These are phyloP conservation scores for Mellivora capensis DNA, from an alignment of 2,113 vertebrate genomes.

Conservation along the genomic window DNA sequence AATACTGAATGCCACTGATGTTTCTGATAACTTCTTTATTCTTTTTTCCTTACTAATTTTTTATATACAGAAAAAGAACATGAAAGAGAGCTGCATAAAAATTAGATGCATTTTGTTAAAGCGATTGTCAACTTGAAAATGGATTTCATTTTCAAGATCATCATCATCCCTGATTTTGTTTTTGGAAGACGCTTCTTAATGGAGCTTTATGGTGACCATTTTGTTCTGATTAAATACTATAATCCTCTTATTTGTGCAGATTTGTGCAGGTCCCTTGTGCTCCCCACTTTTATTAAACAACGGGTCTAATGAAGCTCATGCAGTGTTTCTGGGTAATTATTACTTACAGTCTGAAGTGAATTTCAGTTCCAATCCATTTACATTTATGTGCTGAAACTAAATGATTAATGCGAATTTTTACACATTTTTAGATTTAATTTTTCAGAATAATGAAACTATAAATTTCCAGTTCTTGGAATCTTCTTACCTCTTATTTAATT, in stretches of 20 bases:
- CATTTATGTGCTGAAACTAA: constrained; percentile 80
- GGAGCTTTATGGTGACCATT: constrained; percentile 68
- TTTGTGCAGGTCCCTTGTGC: constrained; percentile 62
- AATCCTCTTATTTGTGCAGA: constrained; percentile 75
- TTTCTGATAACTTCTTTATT: background rate
- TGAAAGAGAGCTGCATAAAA: background rate
- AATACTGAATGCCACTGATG: background rate
- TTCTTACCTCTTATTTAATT: constrained; percentile 78
- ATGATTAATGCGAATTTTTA: constrained; percentile 83
- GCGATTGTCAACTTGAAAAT: background rate
- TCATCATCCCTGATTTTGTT: constrained; percentile 53
- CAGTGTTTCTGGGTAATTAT: constrained; percentile 75
- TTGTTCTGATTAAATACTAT: constrained; percentile 73
- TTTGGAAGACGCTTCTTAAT: constrained; percentile 69
- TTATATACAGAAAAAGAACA: background rate
- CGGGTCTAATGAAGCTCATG: constrained; percentile 71
- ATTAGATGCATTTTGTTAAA: constrained; percentile 18
- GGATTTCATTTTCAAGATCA: constrained; percentile 38
- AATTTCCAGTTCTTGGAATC: constrained; percentile 76
- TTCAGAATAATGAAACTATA: constrained; percentile 82
- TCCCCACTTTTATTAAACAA: constrained; percentile 66
- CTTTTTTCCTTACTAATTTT: background rate
- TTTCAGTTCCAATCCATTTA: constrained; percentile 80
- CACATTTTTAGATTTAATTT: constrained; percentile 83
- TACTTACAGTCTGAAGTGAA: constrained; percentile 75